phyloP scores from a whole-genome alignment of 1,140 invertebrate genomes.

The Contarinia nasturtii region DNA sequence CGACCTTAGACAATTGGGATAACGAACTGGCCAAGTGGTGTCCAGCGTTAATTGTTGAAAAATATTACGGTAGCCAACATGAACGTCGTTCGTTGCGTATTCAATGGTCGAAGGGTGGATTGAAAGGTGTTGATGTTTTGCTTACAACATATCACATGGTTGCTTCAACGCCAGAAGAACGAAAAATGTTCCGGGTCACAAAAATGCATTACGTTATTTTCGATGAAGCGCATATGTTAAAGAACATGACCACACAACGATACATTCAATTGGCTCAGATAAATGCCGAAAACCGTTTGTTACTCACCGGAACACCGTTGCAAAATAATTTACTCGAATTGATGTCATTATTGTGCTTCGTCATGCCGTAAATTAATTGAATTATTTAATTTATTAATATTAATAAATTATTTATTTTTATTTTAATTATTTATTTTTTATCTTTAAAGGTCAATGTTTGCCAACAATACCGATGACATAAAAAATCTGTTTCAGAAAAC shows the following conservation, averaged over 20 bases:
- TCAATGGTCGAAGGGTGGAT: constrained; percentile 51
- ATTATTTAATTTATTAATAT: too few species aligned
- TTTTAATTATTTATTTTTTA: too few species aligned
- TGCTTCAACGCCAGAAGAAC: constrained; percentile 66
- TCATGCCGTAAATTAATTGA: too few species aligned
- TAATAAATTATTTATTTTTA: too few species aligned
- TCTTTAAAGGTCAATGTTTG: constrained; percentile 86
- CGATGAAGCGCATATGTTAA: constrained; percentile 95
- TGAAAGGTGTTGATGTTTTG: constrained; percentile 62
- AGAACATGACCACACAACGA: constrained; percentile 85
- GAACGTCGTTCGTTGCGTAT: constrained; percentile 59
- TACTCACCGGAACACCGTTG: constrained; percentile 81
- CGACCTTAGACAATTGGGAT: constrained; percentile 82
- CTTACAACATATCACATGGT: constrained; percentile 79
- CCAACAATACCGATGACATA: constrained; percentile 68
- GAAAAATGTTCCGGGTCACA: constrained; percentile 75
- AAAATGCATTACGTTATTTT: constrained; percentile 84
- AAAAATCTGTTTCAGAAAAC: constrained; percentile 70
- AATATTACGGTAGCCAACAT: constrained; percentile 77
- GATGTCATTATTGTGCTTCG: constrained; percentile 87
- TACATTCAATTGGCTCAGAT: constrained; percentile 80
- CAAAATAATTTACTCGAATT: constrained; percentile 93
- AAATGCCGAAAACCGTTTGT: constrained; percentile 61
- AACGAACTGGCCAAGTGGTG: constrained; percentile 71
- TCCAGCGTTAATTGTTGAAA: constrained; percentile 53